Conservation (phyloP, 2,888 invertebrate species). For the Volucella inanis region DNA sequence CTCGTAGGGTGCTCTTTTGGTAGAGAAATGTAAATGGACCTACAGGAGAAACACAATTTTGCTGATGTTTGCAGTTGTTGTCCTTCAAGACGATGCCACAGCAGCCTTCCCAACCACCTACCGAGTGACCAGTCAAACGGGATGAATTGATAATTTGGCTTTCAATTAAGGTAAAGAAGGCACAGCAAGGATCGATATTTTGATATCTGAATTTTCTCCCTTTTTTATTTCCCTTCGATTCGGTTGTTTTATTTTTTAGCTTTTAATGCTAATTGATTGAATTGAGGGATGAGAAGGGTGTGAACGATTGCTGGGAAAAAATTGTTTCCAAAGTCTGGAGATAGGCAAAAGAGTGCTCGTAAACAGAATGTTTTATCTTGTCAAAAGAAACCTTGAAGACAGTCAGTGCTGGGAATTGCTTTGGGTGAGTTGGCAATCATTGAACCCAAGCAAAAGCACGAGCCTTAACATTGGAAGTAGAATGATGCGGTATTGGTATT, state of each 20-base stretch:
- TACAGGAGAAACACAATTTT: neutral
- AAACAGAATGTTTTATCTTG: neutral
- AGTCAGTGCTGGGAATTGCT: neutral
- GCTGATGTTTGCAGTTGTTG: conserved; percentile 27
- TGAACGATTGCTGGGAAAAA: neutral
- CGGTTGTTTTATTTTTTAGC: neutral
- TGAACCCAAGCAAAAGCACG: no score
- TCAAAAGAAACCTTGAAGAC: neutral
- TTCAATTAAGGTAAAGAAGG: conserved; percentile 27
- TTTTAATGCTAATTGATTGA: conserved; percentile 49
- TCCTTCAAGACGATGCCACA: conserved; percentile 1
- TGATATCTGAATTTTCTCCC: neutral
- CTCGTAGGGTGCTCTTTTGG: neutral
- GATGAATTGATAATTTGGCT: conserved; percentile 42
- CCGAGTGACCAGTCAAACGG: neutral
- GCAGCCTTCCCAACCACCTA: no score
- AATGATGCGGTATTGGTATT: no score
- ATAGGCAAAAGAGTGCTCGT: neutral
- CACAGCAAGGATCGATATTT: conserved; percentile 26
- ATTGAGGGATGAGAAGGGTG: neutral
- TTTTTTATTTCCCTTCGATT: neutral
- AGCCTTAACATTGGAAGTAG: no score
- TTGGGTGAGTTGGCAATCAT: neutral
- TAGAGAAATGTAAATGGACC: conserved; percentile 40
- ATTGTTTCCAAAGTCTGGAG: no score